A percentile compares a stretch with the other conserved stretches of the same genome.
Evolutionary conservation across 2,797 vertebrate species (phyloP).

Genomic region (Eulemur coronatus): DNA sequence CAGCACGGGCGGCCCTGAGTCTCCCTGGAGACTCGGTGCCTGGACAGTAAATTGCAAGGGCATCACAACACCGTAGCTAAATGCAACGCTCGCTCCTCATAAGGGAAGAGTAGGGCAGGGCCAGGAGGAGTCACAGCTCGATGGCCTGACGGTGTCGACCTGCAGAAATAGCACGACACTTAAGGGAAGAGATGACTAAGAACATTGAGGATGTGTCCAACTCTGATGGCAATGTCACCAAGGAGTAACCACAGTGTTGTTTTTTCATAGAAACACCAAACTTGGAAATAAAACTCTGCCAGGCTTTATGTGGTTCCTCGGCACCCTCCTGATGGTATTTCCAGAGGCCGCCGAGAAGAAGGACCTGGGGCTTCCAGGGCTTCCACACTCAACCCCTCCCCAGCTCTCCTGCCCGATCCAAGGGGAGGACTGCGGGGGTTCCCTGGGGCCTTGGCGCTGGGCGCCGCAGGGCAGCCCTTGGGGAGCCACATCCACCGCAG

Average conservation of each 20-base stretch:
- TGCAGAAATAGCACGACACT: no score
- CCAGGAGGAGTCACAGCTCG: not conserved
- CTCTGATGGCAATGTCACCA: not conserved
- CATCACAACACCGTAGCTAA: accelerated
- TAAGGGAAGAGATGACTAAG: not conserved
- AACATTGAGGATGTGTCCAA: no score
- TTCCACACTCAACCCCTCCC: accelerated
- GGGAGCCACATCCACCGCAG: not conserved
- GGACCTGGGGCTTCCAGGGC: not conserved
- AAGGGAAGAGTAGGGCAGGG: not conserved
- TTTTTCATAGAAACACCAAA: not conserved
- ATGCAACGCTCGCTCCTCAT: accelerated
- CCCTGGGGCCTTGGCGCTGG: not conserved
- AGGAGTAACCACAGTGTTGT: not conserved
- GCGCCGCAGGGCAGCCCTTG: accelerated
- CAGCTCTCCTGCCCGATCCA: no score
- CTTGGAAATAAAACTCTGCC: not conserved
- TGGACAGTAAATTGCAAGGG: not conserved
- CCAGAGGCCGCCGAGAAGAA: not conserved
- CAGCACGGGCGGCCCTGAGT: accelerated
- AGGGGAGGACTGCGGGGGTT: accelerated
- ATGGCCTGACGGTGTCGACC: not conserved
- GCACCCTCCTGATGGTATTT: not conserved
- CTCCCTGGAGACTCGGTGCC: not conserved
- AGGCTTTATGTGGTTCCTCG: not conserved